These are phyloP conservation scores for Thermophis baileyi DNA, from an alignment of 2,113 vertebrate species.

Conservation along the genomic window DNA sequence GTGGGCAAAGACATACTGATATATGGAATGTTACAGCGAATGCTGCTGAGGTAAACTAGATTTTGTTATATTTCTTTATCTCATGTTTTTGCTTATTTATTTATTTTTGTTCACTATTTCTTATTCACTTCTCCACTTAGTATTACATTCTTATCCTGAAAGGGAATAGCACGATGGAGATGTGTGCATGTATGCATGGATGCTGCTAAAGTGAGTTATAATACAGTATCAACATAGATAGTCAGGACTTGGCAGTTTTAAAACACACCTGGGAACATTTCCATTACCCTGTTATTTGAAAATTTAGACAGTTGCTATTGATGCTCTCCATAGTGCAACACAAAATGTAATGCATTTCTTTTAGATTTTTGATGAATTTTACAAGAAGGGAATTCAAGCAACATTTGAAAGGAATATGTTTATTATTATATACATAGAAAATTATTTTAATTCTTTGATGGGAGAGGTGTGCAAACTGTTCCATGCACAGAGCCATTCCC, in stretches of 20 bases:
- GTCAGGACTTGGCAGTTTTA: background rate
- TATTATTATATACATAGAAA: background rate
- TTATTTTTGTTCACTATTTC: background rate
- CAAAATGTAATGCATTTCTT: background rate
- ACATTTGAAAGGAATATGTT: background rate
- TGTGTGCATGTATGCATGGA: background rate
- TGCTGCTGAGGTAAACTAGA: background rate
- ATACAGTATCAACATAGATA: background rate
- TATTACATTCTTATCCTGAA: background rate
- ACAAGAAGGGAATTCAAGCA: background rate
- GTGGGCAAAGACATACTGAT: background rate
- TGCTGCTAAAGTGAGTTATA: background rate
- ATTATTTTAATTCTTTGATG: background rate
- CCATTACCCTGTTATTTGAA: conserved; percentile 2
- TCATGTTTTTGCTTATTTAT: background rate
- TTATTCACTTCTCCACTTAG: background rate
- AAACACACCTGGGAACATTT: conserved; percentile 4
- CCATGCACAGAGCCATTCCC: background rate
- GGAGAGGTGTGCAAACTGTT: background rate
- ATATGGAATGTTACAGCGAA: background rate
- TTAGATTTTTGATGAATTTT: background rate
- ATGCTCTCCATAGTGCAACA: background rate
- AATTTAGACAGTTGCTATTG: background rate
- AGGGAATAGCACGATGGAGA: background rate
- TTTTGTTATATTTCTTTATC: background rate